Base-by-base conservation (phyloP, 2,888 invertebrate genomes). In the Zootermopsis nevadensis region DNA sequence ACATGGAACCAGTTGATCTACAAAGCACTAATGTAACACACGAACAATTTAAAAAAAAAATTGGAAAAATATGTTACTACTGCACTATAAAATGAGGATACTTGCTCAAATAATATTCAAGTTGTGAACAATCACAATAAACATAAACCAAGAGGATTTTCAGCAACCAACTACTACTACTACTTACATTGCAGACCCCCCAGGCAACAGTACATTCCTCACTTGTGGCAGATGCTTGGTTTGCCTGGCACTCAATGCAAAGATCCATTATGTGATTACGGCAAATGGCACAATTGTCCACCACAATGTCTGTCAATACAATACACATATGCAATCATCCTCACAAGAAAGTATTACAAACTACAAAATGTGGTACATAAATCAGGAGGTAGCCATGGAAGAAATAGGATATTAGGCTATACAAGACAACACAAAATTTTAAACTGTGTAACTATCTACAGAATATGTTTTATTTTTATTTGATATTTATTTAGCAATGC, bases 191-290 rank as follows among this genome's bases (percentile, higher is more conserved):
- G 87, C 93, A 93, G 76, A 92, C 92, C 77, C 93, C 93, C 93
- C 93, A 93, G 30, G 93, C 93, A 7, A 93, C 93, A 22, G 92
- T 93, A 87, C 93, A 93, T 86, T 93, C 93, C 86, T 93, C 93
- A 86, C 91, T 92, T 12, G 92, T 91, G n/a, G 91, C 92, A 48
- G 92, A 91, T 2, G 93, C 92, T 88, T 91, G 91, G 87, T 90
- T 89, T 48, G 90, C 90, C 85, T 93, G 93, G 87, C 93, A 93
- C 88, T 93, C 93, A 86, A 93, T 93, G 87, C 93, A 93, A 31
- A 93, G 88, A 88, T 93, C 93, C 93, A 93, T 93, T 85, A 93
- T 93, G 88, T 93, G 93, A 88, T 93, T 93, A 82, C 93, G 89
- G 88, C 93, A 93, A 87, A 93, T 93, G 82, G 93, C 93, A 88